phyloP scores from a whole-genome alignment of 2,888 invertebrate species.

The Drosophila quinaria region DNA sequence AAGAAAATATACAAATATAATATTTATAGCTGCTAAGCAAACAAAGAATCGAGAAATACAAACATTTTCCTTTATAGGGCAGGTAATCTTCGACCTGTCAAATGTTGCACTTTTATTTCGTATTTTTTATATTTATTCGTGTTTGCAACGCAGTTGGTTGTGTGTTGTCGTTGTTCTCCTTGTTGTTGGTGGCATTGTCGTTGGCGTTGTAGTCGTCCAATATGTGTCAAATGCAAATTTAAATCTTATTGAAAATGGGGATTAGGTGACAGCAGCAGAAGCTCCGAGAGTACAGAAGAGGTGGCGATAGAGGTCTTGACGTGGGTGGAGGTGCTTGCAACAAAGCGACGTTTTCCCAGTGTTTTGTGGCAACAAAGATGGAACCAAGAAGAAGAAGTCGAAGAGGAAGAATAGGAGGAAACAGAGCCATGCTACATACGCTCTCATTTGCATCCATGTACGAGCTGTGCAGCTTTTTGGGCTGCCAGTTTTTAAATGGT shows the following conservation, averaged over 20 bases:
- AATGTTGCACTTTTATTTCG: slow-evolving; percentile 60
- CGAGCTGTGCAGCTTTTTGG: slow-evolving; percentile 17
- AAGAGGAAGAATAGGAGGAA: neutral
- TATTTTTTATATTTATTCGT: slow-evolving; percentile 47
- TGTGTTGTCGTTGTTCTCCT: slow-evolving; percentile 3
- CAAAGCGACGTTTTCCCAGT: slow-evolving; percentile 47
- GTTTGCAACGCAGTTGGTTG: slow-evolving; percentile 50
- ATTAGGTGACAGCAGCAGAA: slow-evolving; percentile 81
- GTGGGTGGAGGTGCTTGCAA: slow-evolving; percentile 24
- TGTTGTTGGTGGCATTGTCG: slow-evolving; percentile 20
- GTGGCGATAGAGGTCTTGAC: neutral
- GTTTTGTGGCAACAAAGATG: slow-evolving; percentile 53
- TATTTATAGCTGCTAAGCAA: slow-evolving; percentile 15
- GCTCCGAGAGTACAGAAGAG: slow-evolving; percentile 22
- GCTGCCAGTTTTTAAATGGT: slow-evolving; percentile 71
- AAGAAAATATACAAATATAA: neutral
- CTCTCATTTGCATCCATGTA: slow-evolving; percentile 55
- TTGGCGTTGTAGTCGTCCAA: slow-evolving; percentile 73
- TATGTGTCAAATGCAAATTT: slow-evolving; percentile 83
- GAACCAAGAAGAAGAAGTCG: neutral
- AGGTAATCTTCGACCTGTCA: slow-evolving; percentile 60
- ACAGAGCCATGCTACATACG: slow-evolving; percentile 13
- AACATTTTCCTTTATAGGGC: slow-evolving; percentile 41
- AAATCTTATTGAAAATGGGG: slow-evolving; percentile 82
- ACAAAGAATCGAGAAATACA: slow-evolving; percentile 1